phyloP scores from a whole-genome alignment of 2,888 invertebrate genomes.

The Apantesis nais region DNA sequence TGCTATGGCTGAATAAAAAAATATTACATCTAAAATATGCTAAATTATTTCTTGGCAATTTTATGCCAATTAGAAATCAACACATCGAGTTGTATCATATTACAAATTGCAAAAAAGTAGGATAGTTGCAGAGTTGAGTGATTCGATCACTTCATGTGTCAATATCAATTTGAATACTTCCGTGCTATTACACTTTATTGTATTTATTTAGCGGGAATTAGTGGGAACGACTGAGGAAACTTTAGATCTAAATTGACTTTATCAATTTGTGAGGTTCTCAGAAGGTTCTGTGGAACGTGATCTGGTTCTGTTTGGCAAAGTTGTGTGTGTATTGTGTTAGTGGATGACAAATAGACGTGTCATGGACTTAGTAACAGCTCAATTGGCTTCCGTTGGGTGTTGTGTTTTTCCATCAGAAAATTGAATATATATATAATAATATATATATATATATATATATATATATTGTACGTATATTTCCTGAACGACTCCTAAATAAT shows the following conservation, averaged over 20 bases:
- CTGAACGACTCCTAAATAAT: too few species aligned
- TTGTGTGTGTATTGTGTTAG: conserved; percentile 15
- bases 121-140: not conserved
- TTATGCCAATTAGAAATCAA: not conserved
- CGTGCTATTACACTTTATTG: not conserved
- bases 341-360: conserved; percentile 22
- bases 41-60: not conserved
- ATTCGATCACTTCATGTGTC: not conserved
- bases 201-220: conserved; percentile 5
- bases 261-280: conserved; percentile 19
- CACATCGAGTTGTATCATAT: not conserved
- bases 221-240: not conserved
- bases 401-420: not conserved
- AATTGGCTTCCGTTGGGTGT: not conserved
- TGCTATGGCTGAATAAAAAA: not conserved
- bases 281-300: conserved; percentile 17
- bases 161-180: not conserved
- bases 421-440: too few species aligned
- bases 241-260: conserved; percentile 26
- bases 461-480: too few species aligned
- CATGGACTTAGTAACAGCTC: conserved; percentile 11
- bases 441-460: too few species aligned
- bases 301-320: conserved; percentile 15
- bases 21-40: too few species aligned
- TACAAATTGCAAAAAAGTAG: not conserved